Conservation (phyloP, 2,797 vertebrate species). For the Pyrrhura leucotis region DNA sequence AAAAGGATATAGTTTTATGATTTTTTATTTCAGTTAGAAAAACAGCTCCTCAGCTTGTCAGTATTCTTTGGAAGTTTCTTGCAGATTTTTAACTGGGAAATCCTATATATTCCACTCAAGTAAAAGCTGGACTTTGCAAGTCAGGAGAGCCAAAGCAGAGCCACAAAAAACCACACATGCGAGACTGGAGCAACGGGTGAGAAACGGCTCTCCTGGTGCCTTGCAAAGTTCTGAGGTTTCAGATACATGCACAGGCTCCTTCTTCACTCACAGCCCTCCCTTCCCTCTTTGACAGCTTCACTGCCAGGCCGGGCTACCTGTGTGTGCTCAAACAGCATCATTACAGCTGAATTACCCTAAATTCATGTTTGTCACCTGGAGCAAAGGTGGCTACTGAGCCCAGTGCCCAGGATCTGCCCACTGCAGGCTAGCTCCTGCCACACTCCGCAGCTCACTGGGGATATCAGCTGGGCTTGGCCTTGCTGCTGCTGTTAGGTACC, state of each 20-base stretch:
- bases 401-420: background rate
- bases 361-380: background rate
- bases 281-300: background rate
- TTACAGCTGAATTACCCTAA: background rate
- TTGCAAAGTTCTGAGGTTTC: background rate
- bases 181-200: background rate
- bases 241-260: background rate
- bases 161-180: fast-evolving
- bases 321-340: background rate
- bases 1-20: conserved; percentile 69
- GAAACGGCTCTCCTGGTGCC: background rate
- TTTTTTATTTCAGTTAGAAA: conserved; percentile 50
- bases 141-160: background rate
- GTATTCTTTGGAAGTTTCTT: background rate
- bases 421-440: background rate
- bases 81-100: background rate
- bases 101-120: background rate
- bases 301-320: background rate
- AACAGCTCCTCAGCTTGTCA: conserved; percentile 14
- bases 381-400: no score
- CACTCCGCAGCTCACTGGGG: background rate
- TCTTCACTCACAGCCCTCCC: background rate
- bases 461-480: background rate
- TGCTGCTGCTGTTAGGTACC: background rate
- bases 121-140: background rate